Evolutionary conservation across 2,113 vertebrate species (phyloP), one percentile per base, ranked within the genome.

Genomic region (Colossoma macropomum): DNA sequence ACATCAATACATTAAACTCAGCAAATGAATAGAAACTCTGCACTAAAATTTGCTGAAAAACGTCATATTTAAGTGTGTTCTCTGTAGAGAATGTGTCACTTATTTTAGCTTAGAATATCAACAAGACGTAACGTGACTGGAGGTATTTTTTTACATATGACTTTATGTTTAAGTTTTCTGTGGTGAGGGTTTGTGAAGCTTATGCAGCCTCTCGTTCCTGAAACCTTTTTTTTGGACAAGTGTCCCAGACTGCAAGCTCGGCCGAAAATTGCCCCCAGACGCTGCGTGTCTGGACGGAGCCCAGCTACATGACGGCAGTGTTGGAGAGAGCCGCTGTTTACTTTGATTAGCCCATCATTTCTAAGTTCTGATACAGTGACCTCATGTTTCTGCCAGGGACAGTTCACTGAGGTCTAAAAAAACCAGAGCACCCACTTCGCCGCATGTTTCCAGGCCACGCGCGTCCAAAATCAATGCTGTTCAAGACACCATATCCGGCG

Each of bases 251-350:
- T 72, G 52, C 79, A 69, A 21, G 19, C 16, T 72, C 68, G 41
- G n/a, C 13, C 34, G 54, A 38, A 7, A 81, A 84, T 66, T 80
- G 45, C 68, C 73, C 70, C 76, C 54, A 80, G 77, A 63, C 66
- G 74, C 76, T 62, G 48, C 28, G 56, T 4, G 28, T 75, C 76
- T 25, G 70, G 85, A 86, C 45, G n/a, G 52, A 80, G 73, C 45
- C 59, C 69, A 63, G 52, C 23, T 75, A 75, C 81, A 76, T 87
- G 87, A 84, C 48, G 68, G 66, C 12, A 71, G 6, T 27, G 86
- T 77, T 71, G 38, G 30, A 56, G 30, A 25, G 48, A 69, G 30
- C 21, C 7, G 72, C 77, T 65, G 41, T 63, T 79, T 52, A 15
- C 71, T 54, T 41, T 28, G 41, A 38, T 10, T 15, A 41, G 52